These are phyloP conservation scores for Protobothrops mucrosquamatus DNA, from an alignment of 2,113 vertebrate genomes.

Conservation along the genomic window DNA sequence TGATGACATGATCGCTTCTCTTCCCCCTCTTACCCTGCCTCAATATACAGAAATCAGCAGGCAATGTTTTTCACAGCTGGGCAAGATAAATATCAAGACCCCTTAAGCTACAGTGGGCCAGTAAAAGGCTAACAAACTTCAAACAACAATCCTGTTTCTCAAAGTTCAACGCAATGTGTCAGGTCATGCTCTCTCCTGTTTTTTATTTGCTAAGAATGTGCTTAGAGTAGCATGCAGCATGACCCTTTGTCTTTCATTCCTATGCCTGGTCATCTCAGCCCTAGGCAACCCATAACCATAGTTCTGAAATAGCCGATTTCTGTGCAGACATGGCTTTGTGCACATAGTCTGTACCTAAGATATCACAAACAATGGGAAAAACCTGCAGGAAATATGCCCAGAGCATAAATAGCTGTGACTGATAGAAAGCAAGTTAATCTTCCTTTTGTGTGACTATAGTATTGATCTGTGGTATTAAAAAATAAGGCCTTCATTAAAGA, in stretches of 20 bases:
- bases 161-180: neutral
- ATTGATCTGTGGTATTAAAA: neutral
- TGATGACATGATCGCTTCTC: neutral
- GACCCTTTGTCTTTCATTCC: neutral
- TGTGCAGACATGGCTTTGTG: neutral
- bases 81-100: neutral
- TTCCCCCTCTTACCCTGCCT: neutral
- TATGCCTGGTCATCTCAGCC: neutral
- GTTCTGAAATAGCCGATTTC: neutral
- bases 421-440: neutral
- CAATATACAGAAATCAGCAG: neutral
- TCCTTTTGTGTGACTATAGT: neutral
- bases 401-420: neutral
- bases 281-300: neutral
- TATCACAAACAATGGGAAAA: neutral
- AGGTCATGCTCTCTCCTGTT: neutral
- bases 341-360: neutral
- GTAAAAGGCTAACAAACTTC: neutral
- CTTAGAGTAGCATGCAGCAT: neutral
- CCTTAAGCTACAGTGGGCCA: neutral
- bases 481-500: neutral
- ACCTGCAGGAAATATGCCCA: neutral
- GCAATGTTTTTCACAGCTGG: neutral
- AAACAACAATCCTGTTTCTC: neutral
- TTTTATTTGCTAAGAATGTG: neutral